Evolutionary conservation across 2,797 vertebrate genomes (phyloP).

Genomic region (Carcharodon carcharias): DNA sequence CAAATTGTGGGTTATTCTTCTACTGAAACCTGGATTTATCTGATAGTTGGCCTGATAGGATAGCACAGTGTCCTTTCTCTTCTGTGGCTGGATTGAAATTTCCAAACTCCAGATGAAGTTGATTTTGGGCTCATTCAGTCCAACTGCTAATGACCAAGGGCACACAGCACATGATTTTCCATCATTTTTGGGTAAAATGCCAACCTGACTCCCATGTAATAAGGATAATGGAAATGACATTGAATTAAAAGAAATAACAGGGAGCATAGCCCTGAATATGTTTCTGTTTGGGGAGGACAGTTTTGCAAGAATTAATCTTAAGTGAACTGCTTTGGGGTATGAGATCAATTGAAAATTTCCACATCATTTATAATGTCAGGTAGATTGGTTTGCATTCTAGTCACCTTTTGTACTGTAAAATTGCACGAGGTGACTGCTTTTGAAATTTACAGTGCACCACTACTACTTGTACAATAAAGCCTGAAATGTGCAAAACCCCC

Average conservation of each 20-base stretch:
- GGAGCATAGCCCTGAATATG: not conserved
- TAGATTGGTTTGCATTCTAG: not conserved
- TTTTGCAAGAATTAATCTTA: not conserved
- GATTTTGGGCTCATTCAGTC: not conserved
- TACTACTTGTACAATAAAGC: not conserved
- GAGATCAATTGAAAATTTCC: not conserved
- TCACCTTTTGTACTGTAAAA: not conserved
- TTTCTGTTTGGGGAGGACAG: not conserved
- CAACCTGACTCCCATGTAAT: not conserved
- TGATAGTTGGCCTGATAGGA: not conserved
- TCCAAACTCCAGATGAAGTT: not conserved
- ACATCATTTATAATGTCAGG: not conserved
- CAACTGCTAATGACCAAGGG: not conserved
- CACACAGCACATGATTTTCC: not conserved
- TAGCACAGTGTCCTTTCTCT: not conserved
- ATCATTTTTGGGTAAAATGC: not conserved
- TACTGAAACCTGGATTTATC: not conserved
- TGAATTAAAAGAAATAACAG: not conserved
- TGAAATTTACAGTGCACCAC: not conserved
- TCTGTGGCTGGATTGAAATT: not conserved
- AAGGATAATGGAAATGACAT: not conserved
- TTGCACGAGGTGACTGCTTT: not conserved
- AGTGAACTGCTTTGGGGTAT: not conserved
- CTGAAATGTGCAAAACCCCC: too few relatives aligned
- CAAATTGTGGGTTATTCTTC: not conserved